A percentile compares a stretch with the other conserved stretches of the same genome.
Conservation (phyloP, 2,113 vertebrate species). For the Myocastor coypus region DNA sequence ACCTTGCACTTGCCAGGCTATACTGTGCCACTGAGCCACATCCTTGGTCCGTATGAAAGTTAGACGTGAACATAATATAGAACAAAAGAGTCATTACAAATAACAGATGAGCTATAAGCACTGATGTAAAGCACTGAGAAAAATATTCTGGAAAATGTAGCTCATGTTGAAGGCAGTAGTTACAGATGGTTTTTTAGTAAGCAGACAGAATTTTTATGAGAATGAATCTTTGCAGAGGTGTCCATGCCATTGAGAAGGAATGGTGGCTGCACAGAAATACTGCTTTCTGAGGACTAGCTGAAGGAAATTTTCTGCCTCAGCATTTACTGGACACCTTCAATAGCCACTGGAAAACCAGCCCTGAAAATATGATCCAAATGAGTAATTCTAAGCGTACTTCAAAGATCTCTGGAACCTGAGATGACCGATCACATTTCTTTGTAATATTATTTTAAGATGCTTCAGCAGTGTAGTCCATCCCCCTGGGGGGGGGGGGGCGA, state of each 20-base stretch:
- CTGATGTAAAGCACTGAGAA: background rate
- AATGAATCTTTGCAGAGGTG: background rate
- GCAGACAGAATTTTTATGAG: background rate
- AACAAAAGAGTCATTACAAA: background rate
- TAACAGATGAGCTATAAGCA: background rate
- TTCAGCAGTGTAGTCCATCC: background rate
- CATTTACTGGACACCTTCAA: background rate
- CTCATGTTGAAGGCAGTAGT: background rate
- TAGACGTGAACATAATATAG: background rate
- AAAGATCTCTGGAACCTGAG: background rate
- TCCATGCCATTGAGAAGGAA: background rate
- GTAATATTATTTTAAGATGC: conserved; percentile 10
- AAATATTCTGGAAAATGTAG: conserved; percentile 11
- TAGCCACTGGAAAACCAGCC: background rate
- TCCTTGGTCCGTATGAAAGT: background rate
- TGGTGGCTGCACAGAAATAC: background rate
- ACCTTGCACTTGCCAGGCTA: too few species aligned
- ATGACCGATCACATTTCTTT: conserved; percentile 18
- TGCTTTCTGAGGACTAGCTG: background rate
- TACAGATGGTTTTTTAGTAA: background rate
- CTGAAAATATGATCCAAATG: conserved; percentile 21
- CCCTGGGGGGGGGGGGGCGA: background rate
- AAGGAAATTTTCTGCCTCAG: background rate
- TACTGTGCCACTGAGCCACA: too few species aligned
- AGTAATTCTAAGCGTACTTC: background rate